phyloP scores from a whole-genome alignment of 2,888 invertebrate species.

The Trilocha varians region DNA sequence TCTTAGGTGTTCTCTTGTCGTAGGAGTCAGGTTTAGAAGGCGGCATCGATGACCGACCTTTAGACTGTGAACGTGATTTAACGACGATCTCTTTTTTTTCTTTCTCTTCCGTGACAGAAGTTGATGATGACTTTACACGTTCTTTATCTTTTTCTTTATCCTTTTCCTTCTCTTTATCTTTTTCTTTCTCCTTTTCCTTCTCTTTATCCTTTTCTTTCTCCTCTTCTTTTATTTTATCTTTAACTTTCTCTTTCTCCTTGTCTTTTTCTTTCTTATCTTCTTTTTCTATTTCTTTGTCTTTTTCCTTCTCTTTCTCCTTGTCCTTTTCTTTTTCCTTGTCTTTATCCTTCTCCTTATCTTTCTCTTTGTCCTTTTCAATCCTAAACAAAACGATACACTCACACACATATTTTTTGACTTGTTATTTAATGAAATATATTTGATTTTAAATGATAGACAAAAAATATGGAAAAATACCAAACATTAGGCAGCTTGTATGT shows the following conservation, averaged over 20 bases:
- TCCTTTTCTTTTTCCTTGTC: slow-evolving; percentile 23
- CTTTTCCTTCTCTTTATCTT: slow-evolving; percentile 34
- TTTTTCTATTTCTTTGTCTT: slow-evolving; percentile 18
- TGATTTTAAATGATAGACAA: too few relatives aligned
- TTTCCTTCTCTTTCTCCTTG: slow-evolving; percentile 21
- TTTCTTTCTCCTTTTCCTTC: slow-evolving; percentile 29
- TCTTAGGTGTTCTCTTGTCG: slow-evolving; percentile 49
- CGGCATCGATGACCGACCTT: slow-evolving; percentile 38
- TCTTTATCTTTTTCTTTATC: slow-evolving; percentile 32
- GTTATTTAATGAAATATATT: too few relatives aligned
- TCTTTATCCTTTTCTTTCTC: slow-evolving; percentile 25
- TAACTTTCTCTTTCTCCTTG: slow-evolving; percentile 22
- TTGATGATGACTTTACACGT: slow-evolving; percentile 32
- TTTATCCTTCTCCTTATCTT: slow-evolving; percentile 27
- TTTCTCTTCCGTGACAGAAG: slow-evolving; percentile 50
- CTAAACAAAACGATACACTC: neutral
- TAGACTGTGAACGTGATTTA: slow-evolving; percentile 55
- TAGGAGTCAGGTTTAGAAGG: slow-evolving; percentile 39
- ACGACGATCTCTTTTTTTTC: too few relatives aligned
- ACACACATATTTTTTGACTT: too few relatives aligned
- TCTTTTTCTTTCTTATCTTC: slow-evolving; percentile 16
- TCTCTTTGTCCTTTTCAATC: slow-evolving; percentile 20
- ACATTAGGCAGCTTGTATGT: too few relatives aligned
- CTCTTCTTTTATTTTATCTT: slow-evolving; percentile 25
- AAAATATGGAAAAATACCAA: too few relatives aligned